Conservation (phyloP, 2,888 invertebrate genomes). For the Theretra japonica region DNA sequence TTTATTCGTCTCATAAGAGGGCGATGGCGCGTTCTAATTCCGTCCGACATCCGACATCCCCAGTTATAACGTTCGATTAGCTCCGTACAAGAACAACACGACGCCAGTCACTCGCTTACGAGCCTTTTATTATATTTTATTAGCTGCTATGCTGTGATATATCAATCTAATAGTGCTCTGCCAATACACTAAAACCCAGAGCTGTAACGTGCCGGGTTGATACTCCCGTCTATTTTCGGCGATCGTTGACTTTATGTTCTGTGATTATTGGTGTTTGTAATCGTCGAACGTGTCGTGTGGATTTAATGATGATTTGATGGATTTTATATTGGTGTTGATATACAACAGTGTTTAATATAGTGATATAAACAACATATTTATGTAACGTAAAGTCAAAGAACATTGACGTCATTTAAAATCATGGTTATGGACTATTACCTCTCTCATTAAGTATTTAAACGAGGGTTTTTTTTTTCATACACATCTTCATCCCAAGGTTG, state of each 20-base stretch:
- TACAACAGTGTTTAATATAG: too few species aligned
- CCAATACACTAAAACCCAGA: not conserved
- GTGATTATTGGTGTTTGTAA: not conserved
- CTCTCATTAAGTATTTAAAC: too few species aligned
- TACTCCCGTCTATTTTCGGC: slow-evolving; percentile 2
- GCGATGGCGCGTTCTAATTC: slow-evolving; percentile 24
- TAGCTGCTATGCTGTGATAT: slow-evolving; percentile 2
- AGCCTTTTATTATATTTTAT: slow-evolving; percentile 19
- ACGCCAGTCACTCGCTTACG: slow-evolving; percentile 8
- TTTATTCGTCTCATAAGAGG: slow-evolving; percentile 26
- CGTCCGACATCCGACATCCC: slow-evolving; percentile 12
- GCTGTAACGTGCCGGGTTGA: not conserved
- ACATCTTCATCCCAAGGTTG: too few species aligned
- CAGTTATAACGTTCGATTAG: slow-evolving; percentile 21
- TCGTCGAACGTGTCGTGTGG: not conserved
- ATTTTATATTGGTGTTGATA: too few species aligned
- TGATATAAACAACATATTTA: too few species aligned
- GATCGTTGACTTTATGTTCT: not conserved
- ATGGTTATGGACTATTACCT: too few species aligned
- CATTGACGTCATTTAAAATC: too few species aligned
- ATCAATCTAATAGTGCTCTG: slow-evolving; percentile 1
- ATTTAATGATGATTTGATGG: too few species aligned
- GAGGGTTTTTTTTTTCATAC: too few species aligned
- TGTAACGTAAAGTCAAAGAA: too few species aligned
- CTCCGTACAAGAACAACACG: not conserved